These are phyloP conservation scores for Seira ritae DNA, from an alignment of 2,888 invertebrate genomes.

Conservation along the genomic window DNA sequence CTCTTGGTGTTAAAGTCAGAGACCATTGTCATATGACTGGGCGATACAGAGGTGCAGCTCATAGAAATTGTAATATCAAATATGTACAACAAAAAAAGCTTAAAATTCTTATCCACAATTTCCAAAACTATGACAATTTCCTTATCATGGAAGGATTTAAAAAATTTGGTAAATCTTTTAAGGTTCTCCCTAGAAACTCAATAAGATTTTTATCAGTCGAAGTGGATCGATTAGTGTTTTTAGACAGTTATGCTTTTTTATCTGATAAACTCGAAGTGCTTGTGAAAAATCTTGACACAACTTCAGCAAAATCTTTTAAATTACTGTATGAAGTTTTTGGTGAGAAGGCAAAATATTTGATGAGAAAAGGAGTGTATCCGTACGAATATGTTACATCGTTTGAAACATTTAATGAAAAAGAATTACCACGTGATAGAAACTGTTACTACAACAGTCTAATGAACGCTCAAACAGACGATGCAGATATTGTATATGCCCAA, in stretches of 20 bases:
- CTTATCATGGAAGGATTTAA: conserved; percentile 30
- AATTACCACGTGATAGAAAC: neutral
- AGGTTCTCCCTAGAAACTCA: conserved; percentile 30
- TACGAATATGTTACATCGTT: conserved; percentile 37
- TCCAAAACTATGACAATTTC: conserved; percentile 24
- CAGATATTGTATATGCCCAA: conserved; percentile 30
- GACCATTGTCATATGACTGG: too few species aligned
- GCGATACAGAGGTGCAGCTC: conserved; percentile 23
- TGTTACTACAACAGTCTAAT: conserved; percentile 26
- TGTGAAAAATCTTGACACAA: neutral
- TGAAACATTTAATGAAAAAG: conserved; percentile 19
- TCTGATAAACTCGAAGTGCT: neutral
- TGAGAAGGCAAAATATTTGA: neutral
- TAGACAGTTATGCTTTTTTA: conserved; percentile 24
- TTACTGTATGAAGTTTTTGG: neutral
- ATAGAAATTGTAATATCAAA: conserved; percentile 9
- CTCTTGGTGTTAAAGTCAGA: too few species aligned
- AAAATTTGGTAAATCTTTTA: neutral
- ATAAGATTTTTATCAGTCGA: conserved; percentile 17
- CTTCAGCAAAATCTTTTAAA: neutral
- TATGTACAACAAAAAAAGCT: neutral
- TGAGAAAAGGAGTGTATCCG: conserved; percentile 29
- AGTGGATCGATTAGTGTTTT: conserved; percentile 9
- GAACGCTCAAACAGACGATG: neutral
- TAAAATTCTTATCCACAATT: conserved; percentile 15